These are phyloP conservation scores for Hapalemur alaotrensis DNA, from an alignment of 2,797 vertebrate genomes.

Conservation along the genomic window DNA sequence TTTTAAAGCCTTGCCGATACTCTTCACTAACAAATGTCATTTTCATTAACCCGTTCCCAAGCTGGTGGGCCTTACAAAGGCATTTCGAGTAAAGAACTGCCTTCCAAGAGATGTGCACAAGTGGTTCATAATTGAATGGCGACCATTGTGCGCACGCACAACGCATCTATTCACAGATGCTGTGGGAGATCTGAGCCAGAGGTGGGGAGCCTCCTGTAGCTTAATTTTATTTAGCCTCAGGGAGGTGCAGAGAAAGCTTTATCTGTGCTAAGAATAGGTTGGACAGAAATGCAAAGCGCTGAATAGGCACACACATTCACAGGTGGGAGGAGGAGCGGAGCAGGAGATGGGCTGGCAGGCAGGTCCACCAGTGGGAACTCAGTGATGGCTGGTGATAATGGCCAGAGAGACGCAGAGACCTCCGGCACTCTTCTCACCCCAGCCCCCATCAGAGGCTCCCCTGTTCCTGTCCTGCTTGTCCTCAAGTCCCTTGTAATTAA, in stretches of 20 bases:
- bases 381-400: not conserved
- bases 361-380: not conserved
- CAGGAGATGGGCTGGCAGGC: not conserved
- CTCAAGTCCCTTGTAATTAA: not conserved
- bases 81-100: not conserved
- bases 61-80: not conserved
- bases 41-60: not conserved
- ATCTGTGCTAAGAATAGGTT: not conserved
- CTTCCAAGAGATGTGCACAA: not conserved
- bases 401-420: not conserved
- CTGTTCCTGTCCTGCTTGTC: not conserved
- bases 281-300: not conserved
- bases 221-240: slow-evolving; percentile 20
- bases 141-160: not conserved
- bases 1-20: not conserved
- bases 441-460: not conserved
- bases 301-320: not conserved
- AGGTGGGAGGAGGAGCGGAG: not conserved
- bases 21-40: not conserved
- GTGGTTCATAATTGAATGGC: not conserved
- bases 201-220: not conserved
- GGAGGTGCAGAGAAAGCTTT: slow-evolving; percentile 1
- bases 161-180: slow-evolving; percentile 40
- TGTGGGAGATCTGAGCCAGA: not conserved
- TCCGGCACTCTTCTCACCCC: not conserved